A percentile compares a stretch with the other conserved stretches of the same genome.
Evolutionary conservation across 2,113 vertebrate genomes (phyloP).

Genomic region (Oncorhynchus nerka): DNA sequence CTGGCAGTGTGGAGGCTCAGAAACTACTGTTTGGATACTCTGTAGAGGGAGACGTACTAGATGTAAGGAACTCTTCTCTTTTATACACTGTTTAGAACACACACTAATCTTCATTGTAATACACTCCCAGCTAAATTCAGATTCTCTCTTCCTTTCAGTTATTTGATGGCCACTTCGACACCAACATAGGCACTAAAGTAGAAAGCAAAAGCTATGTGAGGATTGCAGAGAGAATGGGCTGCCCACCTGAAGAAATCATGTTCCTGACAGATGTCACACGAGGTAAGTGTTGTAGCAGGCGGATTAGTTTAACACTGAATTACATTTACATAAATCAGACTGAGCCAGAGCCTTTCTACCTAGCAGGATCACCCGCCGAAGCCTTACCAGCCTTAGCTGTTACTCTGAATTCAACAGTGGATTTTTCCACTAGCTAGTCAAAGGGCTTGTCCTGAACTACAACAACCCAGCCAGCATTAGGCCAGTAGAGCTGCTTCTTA

Average conservation of each 20-base stretch:
- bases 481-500: no score
- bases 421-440: no score
- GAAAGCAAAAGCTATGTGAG: conserved; percentile 90
- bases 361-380: neutral
- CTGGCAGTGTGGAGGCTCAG: conserved; percentile 94
- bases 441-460: no score
- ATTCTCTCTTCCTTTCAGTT: conserved; percentile 71
- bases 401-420: no score
- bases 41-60: conserved; percentile 88
- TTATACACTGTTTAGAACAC: neutral
- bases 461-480: no score
- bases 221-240: conserved; percentile 87
- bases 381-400: no score
- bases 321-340: neutral
- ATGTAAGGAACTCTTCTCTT: conserved; percentile 70
- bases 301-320: neutral
- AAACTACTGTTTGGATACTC: conserved; percentile 92
- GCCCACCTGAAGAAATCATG: conserved; percentile 84
- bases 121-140: neutral
- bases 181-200: conserved; percentile 89
- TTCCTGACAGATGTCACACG: conserved; percentile 90
- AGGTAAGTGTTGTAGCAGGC: conserved; percentile 67
- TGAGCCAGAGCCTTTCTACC: neutral
- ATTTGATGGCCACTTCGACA: conserved; percentile 95
- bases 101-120: neutral